Evolutionary conservation across 2,797 vertebrate species (phyloP), one percentile per base, ranked within the genome.

Genomic region (Tokudaia tokunoshimensis): DNA sequence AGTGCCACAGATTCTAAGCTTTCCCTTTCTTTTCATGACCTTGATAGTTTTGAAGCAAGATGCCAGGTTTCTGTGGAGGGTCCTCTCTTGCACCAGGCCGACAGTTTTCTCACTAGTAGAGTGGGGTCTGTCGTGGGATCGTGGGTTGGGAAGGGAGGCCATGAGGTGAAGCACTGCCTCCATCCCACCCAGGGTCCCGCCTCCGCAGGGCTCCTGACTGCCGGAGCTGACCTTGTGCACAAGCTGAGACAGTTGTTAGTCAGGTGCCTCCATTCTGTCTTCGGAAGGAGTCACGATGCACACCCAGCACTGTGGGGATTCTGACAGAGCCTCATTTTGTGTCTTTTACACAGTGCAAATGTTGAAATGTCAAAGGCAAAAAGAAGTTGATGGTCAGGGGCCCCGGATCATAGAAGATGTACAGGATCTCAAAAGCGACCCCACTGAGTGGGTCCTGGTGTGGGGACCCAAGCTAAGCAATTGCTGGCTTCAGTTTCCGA

Each of bases 401-500:
- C 34, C 72, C 24, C 41, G 88, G 76, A 65, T 89, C n/a, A 31
- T 10, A 5, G 20, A 70, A 31, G 15, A 13, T 29, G 0, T 34
- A 9, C 6, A 31, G 11, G 47, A 14, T 29, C 20, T 13, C 41
- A 3, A 88, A 57, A 61, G 29, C 17, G 22, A 13, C 24, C 19
- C 26, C 63, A 34, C 15, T 2, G 37, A 29, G 3, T 12, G 20
- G 59, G 17, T 20, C 57, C 41, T 34, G 72, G 63, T 9, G 2
- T 12, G 2, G 3, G 26, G 20, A 34, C 57, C 76, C 89, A 13
- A 47, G 50, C 50, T 76, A 20, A 80, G 12, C 13, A 26, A 44
- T 1, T 29, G 0, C 41, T 4, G n/a, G 57, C 22, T 6, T 6
- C 52, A n/a, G 31, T 19, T 10, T 31, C 29, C 65, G 7, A 2